Evolutionary conservation across 2,113 vertebrate genomes (phyloP).

Genomic region (Sturnira hondurensis): DNA sequence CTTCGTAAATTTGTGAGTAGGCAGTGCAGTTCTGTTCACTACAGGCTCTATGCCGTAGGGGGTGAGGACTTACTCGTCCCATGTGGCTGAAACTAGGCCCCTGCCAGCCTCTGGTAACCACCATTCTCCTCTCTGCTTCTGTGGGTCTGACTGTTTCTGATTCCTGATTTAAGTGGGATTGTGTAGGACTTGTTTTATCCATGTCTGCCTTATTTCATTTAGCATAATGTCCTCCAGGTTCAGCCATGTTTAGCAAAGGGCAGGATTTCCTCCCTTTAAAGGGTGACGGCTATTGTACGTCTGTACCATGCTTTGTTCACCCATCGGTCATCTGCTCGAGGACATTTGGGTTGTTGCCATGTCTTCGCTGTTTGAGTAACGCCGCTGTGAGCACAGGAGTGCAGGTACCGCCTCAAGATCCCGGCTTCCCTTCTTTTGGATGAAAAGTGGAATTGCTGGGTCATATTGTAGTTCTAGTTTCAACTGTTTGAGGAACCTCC

Average conservation of each 20-base stretch:
- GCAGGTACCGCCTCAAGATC: background rate
- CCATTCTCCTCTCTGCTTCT: background rate
- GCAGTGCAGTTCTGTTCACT: fast-evolving
- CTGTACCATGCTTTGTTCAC: background rate
- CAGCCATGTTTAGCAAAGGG: background rate
- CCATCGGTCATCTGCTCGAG: background rate
- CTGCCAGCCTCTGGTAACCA: background rate
- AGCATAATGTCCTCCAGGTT: background rate
- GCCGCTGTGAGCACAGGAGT: background rate
- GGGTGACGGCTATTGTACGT: background rate
- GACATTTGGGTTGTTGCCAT: background rate
- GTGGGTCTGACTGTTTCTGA: background rate
- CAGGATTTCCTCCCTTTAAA: background rate
- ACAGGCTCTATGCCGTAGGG: fast-evolving
- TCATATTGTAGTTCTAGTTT: background rate
- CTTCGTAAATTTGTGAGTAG: background rate
- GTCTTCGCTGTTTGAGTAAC: background rate
- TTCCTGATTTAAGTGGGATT: background rate
- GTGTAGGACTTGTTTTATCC: background rate
- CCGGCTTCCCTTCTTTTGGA: background rate
- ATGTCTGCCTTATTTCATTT: background rate
- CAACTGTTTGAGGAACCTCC: background rate
- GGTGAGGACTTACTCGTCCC: background rate
- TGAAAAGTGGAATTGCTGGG: background rate
- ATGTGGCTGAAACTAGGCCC: background rate